Evolutionary conservation across 2,797 vertebrate genomes (phyloP).

Genomic region (Danio tinwini): DNA sequence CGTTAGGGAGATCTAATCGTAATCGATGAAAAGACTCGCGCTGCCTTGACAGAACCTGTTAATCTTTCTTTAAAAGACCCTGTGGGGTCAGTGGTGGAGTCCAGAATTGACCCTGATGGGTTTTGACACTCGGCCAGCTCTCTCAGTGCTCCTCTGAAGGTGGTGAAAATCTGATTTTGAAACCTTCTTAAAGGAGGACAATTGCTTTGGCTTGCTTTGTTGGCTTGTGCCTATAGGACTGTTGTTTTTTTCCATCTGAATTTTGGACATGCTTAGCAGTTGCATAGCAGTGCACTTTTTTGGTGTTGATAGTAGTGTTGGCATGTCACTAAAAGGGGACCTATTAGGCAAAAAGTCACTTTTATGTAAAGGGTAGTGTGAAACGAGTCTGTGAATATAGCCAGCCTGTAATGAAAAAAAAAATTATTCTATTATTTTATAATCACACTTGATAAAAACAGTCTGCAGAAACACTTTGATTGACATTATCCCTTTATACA

Average conservation of each 20-base stretch:
- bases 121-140: constrained; percentile 22
- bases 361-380: no score
- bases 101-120: constrained; percentile 21
- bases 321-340: no score
- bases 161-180: constrained; percentile 6
- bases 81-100: constrained; percentile 20
- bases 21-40: constrained; percentile 33
- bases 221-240: background rate
- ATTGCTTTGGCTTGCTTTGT: background rate
- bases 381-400: no score
- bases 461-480: no score
- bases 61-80: constrained; percentile 46
- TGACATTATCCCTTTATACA: no score
- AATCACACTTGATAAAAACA: no score
- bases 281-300: background rate
- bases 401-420: no score
- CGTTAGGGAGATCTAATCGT: constrained; percentile 48
- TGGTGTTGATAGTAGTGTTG: background rate
- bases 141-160: background rate
- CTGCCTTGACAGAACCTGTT: constrained; percentile 47
- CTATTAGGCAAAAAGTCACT: no score
- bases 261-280: background rate
- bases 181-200: background rate
- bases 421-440: no score
- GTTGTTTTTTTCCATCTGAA: background rate